Evolutionary conservation across 2,113 vertebrate species (phyloP).

Genomic region (Channa maculata): DNA sequence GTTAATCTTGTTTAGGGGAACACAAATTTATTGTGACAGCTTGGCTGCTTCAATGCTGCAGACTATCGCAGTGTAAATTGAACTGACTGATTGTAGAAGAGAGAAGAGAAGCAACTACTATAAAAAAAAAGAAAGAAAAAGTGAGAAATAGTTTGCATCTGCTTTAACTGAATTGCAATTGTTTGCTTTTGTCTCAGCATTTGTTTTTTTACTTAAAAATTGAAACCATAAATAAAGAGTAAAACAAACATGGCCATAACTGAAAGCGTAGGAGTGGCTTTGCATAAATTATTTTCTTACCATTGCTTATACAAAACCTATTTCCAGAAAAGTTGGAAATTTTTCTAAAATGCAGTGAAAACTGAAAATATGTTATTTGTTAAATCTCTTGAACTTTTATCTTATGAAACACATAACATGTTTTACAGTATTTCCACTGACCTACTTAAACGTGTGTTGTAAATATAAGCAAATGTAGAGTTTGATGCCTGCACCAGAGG

Average conservation of each 20-base stretch:
- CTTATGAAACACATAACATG: too few species aligned
- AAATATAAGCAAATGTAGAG: too few species aligned
- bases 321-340: too few species aligned
- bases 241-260: conserved; percentile 44
- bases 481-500: too few species aligned
- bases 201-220: conserved; percentile 1
- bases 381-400: too few species aligned
- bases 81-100: conserved; percentile 68
- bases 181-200: conserved; percentile 47
- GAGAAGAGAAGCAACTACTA: conserved; percentile 46
- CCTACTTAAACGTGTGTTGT: too few species aligned
- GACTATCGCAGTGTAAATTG: conserved; percentile 73
- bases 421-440: too few species aligned
- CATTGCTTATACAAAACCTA: conserved; percentile 80
- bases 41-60: conserved; percentile 67
- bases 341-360: too few species aligned
- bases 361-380: too few species aligned
- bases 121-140: conserved; percentile 33
- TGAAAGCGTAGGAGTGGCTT: conserved; percentile 46
- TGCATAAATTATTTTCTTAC: conserved; percentile 58
- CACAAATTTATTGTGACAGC: conserved; percentile 82
- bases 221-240: conserved; percentile 40
- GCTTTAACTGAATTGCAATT: conserved; percentile 60
- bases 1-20: conserved; percentile 84
- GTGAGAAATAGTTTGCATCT: conserved; percentile 28